Percentiles rank a stretch among this genome's conserved stretches.
These are phyloP conservation scores for Nebria salina DNA, from an alignment of 2,888 invertebrate genomes.

Conservation along the genomic window DNA sequence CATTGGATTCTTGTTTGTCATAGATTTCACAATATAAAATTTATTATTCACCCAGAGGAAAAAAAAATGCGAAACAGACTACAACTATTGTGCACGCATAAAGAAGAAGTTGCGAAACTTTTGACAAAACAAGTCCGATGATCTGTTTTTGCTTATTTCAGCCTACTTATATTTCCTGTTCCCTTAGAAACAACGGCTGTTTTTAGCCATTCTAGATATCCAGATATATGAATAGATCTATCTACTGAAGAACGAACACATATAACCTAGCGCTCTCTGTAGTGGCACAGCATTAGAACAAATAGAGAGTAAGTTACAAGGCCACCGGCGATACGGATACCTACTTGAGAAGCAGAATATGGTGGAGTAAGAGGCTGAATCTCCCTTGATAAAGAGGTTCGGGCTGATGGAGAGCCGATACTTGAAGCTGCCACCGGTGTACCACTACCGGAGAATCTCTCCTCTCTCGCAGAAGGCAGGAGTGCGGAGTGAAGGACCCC, in stretches of 20 bases:
- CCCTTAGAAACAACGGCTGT: too few species aligned
- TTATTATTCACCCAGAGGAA: constrained; percentile 12
- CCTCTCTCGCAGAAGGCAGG: not conserved
- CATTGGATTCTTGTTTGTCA: constrained; percentile 38
- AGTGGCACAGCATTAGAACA: not conserved
- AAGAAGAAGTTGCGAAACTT: not conserved
- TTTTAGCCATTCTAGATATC: too few species aligned
- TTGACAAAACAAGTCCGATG: not conserved
- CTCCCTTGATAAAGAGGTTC: constrained; percentile 38
- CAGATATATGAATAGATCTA: not conserved
- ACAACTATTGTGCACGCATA: not conserved
- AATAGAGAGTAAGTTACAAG: constrained; percentile 9
- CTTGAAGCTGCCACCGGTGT: constrained; percentile 28
- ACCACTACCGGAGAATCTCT: not conserved
- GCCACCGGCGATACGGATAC: constrained; percentile 11
- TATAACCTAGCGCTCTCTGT: not conserved
- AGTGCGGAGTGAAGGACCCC: not conserved
- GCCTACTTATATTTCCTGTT: not conserved
- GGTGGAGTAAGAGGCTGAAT: constrained; percentile 9
- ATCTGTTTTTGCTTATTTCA: not conserved
- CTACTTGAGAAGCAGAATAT: not conserved
- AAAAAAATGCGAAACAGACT: constrained; percentile 4
- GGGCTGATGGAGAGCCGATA: constrained; percentile 36
- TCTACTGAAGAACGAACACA: not conserved
- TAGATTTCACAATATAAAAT: constrained; percentile 26